Evolutionary conservation across 2,888 invertebrate genomes (phyloP), one percentile per base, ranked within the genome.

Genomic region (Trimorus sp.): DNA sequence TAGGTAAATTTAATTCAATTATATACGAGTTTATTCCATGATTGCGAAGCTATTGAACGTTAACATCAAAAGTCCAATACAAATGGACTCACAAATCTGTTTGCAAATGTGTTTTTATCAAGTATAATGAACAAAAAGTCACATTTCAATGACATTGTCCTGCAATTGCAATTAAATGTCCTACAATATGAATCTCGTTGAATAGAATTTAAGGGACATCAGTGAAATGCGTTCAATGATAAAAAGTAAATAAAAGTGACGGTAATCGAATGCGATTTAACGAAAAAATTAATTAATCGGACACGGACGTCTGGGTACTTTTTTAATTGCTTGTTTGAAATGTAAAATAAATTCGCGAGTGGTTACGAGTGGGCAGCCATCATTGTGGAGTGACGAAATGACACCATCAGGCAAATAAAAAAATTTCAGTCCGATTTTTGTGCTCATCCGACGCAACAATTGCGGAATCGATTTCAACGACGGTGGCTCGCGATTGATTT

Each of bases 381-480:
- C 75, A 78, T 78, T 78, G 71, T 54, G 7, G 26, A 59, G 53
- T 78, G 65, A 78, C 60, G 60, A 78, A 71, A 66, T 73, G 66
- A 79, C 71, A 66, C 66, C 60, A 59, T 40, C 56, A 40, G 37
- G 79, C 59, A 79, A 78, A 66, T 59, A 79, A 79, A 68, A 68
- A 73, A 73, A 68, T 73, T 62, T 71, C 38, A 59, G 40, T 16
- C 54, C 51, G 70, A 77, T 70, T 77, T 77, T 70, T 65, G 59
- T 58, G 14, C 65, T 65, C 63, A 79, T 60, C 78, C 62, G 68
- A 62, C 60, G 60, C 58, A 79, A 73, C 73, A 73, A 79, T 68
- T 73, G 73, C n/a, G 54, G 79, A 79, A 79, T 79, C 73, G 79
- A 79, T 79, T 79, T 73, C 79, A 73, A 73, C 73, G 54, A 62